Evolutionary conservation across 2,888 invertebrate genomes (phyloP), one percentile per base, ranked within the genome.

Genomic region (Ochlodes sylvanus): DNA sequence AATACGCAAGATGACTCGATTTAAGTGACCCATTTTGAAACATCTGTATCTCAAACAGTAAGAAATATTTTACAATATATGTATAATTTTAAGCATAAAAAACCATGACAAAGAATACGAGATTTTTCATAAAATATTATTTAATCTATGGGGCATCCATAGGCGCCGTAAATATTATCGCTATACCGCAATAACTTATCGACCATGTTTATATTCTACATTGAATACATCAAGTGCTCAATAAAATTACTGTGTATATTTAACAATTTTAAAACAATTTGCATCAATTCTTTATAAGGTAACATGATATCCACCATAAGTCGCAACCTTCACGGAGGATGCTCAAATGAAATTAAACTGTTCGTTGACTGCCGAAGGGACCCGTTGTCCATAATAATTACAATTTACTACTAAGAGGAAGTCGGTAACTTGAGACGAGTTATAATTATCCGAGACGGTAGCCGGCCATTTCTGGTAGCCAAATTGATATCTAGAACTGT

Each of bases 291-390:
- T 47, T 63, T 75, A 67, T 77, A 72, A 76, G 69, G 84, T 83
- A 87, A 88, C 78, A 72, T 73, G 74, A 86, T 82, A 81, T 77
- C 74, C 72, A 75, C 75, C 73, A 76, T 75, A 72, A 78, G 72
- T 79, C 41, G 74, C 76, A 80, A 82, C 80, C 84, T 84, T 82
- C 74, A 82, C 76, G 86, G 80, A 86, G 88, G 88, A 88, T 85
- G 84, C 85, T 86, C 77, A 81, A 89, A 90, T 89, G 85, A 86
- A 87, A 87, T 90, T 89, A 83, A 90, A 89, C 84, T 87, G 87
- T 71, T 83, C 85, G 86, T 86, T 89, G 84, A 91, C 89, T 91
- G 89, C 87, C 88, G 86, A 89, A 88, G 86, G 87, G 89, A 81
- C 75, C 82, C 85, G 82, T 89, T 91, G 89, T 90, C 80, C 83